These are phyloP conservation scores for Caenorhabditis sp. DNA, from an alignment of 2,888 invertebrate genomes.

Conservation along the genomic window DNA sequence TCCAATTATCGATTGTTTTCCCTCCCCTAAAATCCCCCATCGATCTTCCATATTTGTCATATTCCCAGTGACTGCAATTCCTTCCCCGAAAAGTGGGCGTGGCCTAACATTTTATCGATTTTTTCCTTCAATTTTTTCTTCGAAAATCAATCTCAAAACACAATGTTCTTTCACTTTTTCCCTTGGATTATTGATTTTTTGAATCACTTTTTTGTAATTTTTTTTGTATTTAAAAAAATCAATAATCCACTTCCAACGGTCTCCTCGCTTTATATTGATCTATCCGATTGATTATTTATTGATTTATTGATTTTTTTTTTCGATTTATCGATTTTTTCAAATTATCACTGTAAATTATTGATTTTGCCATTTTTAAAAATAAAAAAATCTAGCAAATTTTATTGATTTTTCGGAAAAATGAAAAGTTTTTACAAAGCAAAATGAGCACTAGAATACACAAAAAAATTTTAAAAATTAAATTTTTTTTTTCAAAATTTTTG, in stretches of 20 bases:
- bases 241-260: constrained; percentile 31
- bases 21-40: not conserved
- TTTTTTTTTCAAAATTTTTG: too few species aligned
- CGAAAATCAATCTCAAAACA: not conserved
- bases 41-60: constrained; percentile 4
- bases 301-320: constrained; percentile 4
- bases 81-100: not conserved
- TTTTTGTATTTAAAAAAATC: constrained; percentile 9
- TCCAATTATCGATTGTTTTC: too few species aligned
- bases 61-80: constrained; percentile 13
- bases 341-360: constrained; percentile 23
- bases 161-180: not conserved
- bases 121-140: not conserved
- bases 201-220: not conserved
- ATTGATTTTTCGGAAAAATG: too few species aligned
- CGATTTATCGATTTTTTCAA: constrained; percentile 10
- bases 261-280: constrained; percentile 61
- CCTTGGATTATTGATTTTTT: not conserved
- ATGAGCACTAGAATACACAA: too few species aligned
- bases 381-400: too few species aligned
- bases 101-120: constrained; percentile 7
- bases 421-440: too few species aligned
- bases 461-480: too few species aligned
- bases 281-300: constrained; percentile 41
- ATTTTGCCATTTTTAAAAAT: too few species aligned